These are phyloP conservation scores for Drosophila watanabei DNA, from an alignment of 1,140 invertebrate species.

Conservation along the genomic window DNA sequence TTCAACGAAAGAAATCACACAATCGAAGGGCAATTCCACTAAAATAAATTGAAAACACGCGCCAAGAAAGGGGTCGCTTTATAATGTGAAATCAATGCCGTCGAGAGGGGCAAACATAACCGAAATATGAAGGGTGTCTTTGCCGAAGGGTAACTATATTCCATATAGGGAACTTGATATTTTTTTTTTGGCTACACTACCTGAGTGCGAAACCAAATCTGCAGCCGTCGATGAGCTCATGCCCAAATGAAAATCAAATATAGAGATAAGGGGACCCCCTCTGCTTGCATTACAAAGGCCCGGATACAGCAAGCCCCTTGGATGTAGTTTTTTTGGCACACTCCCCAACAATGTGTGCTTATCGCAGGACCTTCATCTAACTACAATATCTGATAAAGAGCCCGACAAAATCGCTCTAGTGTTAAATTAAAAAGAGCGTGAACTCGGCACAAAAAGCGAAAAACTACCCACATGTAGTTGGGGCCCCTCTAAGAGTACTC, in stretches of 20 bases:
- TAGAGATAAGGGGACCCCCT: conserved; percentile 56
- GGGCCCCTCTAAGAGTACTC: neutral
- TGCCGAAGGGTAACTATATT: conserved; percentile 14
- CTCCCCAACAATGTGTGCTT: conserved; percentile 41
- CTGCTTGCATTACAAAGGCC: conserved; percentile 16
- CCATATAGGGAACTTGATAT: conserved; percentile 57
- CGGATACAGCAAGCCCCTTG: conserved; percentile 42
- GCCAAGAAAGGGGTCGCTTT: conserved; percentile 46
- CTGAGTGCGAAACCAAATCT: conserved; percentile 45
- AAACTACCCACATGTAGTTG: neutral
- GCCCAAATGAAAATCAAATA: conserved; percentile 66
- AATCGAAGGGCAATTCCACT: conserved; percentile 58
- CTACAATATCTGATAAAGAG: conserved; percentile 70
- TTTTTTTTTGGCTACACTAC: conserved; percentile 37
- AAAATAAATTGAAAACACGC: conserved; percentile 71
- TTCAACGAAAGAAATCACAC: conserved; percentile 20
- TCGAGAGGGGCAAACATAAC: neutral
- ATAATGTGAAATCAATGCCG: conserved; percentile 68
- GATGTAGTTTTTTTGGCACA: conserved; percentile 51
- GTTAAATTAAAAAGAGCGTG: conserved; percentile 66
- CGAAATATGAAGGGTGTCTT: conserved; percentile 15
- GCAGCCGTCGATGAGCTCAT: conserved; percentile 69
- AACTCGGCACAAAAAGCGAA: neutral
- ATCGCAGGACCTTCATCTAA: conserved; percentile 69
- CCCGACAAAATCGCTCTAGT: conserved; percentile 79